Percentiles rank a stretch among this genome's conserved stretches.
These are phyloP conservation scores for Mandrillus leucophaeus DNA, from an alignment of 2,113 vertebrate species.

Conservation along the genomic window DNA sequence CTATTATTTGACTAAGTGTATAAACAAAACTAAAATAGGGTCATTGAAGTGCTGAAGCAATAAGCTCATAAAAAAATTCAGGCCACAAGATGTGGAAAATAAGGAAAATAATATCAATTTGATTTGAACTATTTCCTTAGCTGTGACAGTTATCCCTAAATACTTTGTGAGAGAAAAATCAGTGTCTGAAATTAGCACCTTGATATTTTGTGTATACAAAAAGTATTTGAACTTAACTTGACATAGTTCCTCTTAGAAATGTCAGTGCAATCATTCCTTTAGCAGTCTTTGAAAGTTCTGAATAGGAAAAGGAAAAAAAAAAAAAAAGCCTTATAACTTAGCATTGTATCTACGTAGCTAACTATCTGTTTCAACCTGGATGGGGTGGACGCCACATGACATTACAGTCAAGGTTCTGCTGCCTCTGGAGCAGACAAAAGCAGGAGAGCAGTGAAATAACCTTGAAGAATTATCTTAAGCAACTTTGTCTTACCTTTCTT, in stretches of 20 bases:
- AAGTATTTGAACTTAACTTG: background rate
- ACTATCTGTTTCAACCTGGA: background rate
- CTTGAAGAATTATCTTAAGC: background rate
- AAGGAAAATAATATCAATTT: background rate
- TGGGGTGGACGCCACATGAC: fast-evolving
- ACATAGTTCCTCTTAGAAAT: background rate
- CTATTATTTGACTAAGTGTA: background rate
- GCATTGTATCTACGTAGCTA: background rate
- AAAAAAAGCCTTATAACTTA: background rate
- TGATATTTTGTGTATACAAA: background rate
- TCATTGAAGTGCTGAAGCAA: background rate
- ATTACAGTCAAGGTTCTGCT: background rate
- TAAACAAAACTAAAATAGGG: background rate
- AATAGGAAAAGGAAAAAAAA: background rate
- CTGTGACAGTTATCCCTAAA: background rate
- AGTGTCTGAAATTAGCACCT: background rate
- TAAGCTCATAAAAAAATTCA: background rate
- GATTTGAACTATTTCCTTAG: background rate
- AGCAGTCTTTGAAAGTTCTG: background rate
- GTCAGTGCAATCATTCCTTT: background rate
- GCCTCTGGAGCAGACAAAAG: background rate
- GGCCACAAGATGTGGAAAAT: background rate
- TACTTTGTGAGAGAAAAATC: background rate
- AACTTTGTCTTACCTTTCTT: background rate
- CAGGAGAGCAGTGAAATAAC: background rate